phyloP scores from a whole-genome alignment of 1,140 invertebrate genomes.

The Meloidogyne floridensis region DNA sequence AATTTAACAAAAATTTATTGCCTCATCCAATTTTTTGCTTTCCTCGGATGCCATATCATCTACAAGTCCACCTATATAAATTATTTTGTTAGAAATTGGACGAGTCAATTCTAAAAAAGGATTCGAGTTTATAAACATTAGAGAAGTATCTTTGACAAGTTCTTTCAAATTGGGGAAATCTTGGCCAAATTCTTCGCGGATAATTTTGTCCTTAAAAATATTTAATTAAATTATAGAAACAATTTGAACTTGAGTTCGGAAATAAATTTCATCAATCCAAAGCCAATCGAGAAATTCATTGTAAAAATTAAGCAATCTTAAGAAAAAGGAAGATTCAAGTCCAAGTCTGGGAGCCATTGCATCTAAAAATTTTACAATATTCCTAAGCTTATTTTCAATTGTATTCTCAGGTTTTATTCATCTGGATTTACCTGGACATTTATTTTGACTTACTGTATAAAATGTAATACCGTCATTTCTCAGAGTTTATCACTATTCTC shows the following conservation, averaged over 20 bases:
- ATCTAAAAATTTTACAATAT: background rate
- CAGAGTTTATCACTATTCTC: too few species aligned
- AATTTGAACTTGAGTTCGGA: background rate
- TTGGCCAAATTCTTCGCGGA: slow-evolving; percentile 8
- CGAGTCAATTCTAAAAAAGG: slow-evolving; percentile 18
- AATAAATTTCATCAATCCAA: background rate
- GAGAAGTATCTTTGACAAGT: slow-evolving; percentile 9
- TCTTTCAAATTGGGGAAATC: slow-evolving; percentile 12
- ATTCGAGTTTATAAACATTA: slow-evolving; percentile 26
- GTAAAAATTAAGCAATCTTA: slow-evolving; percentile 8
- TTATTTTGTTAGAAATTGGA: slow-evolving; percentile 22
- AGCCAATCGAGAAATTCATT: slow-evolving; percentile 16
- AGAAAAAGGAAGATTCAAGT: background rate
- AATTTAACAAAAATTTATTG: background rate
- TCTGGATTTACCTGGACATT: too few species aligned
- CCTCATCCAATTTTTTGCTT: slow-evolving; percentile 5
- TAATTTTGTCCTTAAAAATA: slow-evolving; percentile 3
- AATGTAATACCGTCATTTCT: too few species aligned
- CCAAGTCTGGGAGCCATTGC: background rate
- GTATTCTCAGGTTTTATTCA: background rate
- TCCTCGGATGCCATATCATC: background rate
- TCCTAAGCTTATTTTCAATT: background rate
- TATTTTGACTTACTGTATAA: too few species aligned
- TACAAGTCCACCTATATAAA: slow-evolving; percentile 23
- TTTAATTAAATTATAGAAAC: background rate